These are phyloP conservation scores for Tolypeutes matacus DNA, from an alignment of 2,797 vertebrate genomes.

Conservation along the genomic window DNA sequence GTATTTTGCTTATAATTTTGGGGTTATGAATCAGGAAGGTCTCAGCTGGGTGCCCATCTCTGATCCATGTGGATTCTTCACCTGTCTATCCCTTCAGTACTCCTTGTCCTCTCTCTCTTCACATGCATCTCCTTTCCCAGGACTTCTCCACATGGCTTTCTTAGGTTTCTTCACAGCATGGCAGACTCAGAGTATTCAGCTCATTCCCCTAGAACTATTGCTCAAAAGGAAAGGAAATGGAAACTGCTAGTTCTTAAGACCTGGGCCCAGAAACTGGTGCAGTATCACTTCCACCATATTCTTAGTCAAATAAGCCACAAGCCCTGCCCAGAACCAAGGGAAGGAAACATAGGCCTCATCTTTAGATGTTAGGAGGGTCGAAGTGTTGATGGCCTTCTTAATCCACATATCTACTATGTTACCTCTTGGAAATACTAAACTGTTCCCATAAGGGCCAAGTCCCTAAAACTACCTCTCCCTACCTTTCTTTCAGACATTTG, in stretches of 20 bases:
- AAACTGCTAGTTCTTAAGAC: neutral
- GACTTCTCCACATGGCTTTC: neutral
- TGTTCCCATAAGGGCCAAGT: neutral
- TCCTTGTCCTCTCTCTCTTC: neutral
- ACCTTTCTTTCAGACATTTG: neutral
- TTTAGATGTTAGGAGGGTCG: neutral
- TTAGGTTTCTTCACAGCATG: neutral
- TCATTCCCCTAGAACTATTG: neutral
- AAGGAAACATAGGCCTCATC: neutral
- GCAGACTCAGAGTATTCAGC: neutral
- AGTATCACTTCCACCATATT: neutral
- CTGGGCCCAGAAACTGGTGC: neutral
- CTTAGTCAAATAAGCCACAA: neutral
- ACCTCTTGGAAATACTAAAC: neutral
- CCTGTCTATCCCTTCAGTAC: neutral
- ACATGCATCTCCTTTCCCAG: neutral
- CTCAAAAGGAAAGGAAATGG: neutral
- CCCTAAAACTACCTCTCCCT: neutral
- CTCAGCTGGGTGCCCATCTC: neutral
- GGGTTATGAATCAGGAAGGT: neutral
- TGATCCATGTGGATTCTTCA: neutral
- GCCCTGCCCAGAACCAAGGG: neutral
- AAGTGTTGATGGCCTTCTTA: neutral
- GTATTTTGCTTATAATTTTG: conserved; percentile 20
- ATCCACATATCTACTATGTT: neutral